These are phyloP conservation scores for Colletes latitarsis DNA, from an alignment of 1,140 invertebrate species.

Conservation along the genomic window DNA sequence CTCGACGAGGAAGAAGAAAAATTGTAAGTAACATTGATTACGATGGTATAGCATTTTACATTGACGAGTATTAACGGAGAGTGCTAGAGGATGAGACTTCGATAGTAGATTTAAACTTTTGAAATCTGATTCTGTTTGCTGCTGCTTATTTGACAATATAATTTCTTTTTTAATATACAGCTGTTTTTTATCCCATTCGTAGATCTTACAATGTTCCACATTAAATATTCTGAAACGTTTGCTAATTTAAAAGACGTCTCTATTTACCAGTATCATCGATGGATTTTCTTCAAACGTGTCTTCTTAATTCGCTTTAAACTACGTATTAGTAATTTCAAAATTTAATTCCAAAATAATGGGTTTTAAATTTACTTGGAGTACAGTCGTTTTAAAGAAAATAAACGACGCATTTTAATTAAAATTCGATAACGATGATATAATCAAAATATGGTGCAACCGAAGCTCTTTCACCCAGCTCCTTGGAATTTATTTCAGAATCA, in stretches of 20 bases:
- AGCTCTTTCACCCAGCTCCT: too few species aligned
- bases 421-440: background rate
- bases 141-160: background rate
- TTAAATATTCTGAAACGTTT: background rate
- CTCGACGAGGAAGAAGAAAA: too few species aligned
- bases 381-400: background rate
- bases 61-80: too few species aligned
- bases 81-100: too few species aligned
- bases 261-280: too few species aligned
- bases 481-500: background rate
- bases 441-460: background rate
- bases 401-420: background rate
- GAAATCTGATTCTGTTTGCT: background rate
- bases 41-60: too few species aligned
- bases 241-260: background rate
- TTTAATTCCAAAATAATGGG: background rate
- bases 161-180: too few species aligned
- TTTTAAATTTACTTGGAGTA: too few species aligned
- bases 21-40: too few species aligned
- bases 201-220: background rate
- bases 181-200: background rate
- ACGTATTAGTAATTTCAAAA: background rate
- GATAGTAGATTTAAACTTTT: too few species aligned
- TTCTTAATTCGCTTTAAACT: background rate
- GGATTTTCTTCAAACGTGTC: background rate